phyloP scores from a whole-genome alignment of 2,797 vertebrate genomes.

The Morelia viridis region DNA sequence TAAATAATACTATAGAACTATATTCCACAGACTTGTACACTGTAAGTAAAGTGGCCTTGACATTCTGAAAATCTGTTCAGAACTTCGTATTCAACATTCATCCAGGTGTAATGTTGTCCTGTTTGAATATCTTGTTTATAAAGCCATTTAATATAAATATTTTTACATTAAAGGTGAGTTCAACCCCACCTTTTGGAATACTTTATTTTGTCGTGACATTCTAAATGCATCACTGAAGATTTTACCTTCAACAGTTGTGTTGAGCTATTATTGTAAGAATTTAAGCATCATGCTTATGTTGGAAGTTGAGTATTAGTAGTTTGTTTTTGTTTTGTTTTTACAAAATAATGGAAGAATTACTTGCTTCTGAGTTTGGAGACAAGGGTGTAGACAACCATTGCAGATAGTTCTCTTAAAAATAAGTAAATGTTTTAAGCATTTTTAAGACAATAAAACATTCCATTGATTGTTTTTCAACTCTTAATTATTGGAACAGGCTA shows the following conservation, averaged over 20 bases:
- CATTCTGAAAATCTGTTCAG: slow-evolving; percentile 47
- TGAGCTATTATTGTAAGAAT: neutral
- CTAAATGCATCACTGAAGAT: slow-evolving; percentile 39
- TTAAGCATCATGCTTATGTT: neutral
- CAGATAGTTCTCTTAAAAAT: neutral
- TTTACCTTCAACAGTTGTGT: slow-evolving; percentile 18
- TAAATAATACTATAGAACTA: slow-evolving; percentile 34
- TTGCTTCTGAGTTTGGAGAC: neutral
- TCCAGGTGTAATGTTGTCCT: slow-evolving; percentile 35
- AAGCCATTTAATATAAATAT: neutral
- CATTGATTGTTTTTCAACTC: neutral
- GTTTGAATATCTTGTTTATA: slow-evolving; percentile 37
- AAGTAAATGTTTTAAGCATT: neutral
- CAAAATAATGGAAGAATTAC: neutral
- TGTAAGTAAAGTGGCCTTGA: slow-evolving; percentile 52
- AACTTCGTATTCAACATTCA: slow-evolving; percentile 18
- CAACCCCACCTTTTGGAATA: slow-evolving; percentile 28
- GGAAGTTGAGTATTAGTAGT: neutral
- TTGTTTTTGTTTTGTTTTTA: neutral
- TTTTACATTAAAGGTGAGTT: neutral
- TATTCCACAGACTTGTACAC: slow-evolving; percentile 44
- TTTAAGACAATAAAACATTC: neutral
- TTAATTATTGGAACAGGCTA: neutral
- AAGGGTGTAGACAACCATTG: neutral
- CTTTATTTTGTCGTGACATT: slow-evolving; percentile 34